These are phyloP conservation scores for Phlogophora meticulosa DNA, from an alignment of 2,888 invertebrate species.

Conservation along the genomic window DNA sequence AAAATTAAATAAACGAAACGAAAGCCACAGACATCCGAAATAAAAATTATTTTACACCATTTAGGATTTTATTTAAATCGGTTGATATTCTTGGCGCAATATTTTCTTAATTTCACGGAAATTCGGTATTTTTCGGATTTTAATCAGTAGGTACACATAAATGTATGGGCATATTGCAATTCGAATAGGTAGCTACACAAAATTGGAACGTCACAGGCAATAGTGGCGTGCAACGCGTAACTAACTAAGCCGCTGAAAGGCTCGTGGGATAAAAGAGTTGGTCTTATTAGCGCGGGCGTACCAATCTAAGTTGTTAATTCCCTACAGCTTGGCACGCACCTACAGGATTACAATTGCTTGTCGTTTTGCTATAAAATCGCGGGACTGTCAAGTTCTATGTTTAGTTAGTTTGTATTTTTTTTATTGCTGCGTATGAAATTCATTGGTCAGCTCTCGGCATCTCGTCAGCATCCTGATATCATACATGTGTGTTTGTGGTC, in stretches of 20 bases:
- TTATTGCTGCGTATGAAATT: not conserved
- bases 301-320: constrained; percentile 81
- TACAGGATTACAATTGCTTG: constrained; percentile 69
- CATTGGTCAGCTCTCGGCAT: not conserved
- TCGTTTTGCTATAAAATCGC: constrained; percentile 62
- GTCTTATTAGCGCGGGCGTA: constrained; percentile 67
- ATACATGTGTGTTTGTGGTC: not conserved
- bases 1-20: no score
- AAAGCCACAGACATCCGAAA: no score
- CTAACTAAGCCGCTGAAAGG: constrained; percentile 40
- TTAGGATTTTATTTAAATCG: no score
- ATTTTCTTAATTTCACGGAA: no score
- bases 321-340: constrained; percentile 70
- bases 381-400: constrained; percentile 36
- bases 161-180: constrained; percentile 10
- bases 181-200: not conserved
- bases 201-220: constrained; percentile 21
- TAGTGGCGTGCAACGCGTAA: constrained; percentile 32
- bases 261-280: constrained; percentile 66
- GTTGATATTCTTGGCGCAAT: no score
- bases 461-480: not conserved
- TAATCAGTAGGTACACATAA: no score
- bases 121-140: no score
- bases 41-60: no score
- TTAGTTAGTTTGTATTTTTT: constrained; percentile 4